phyloP scores from a whole-genome alignment of 1,140 invertebrate genomes.

The Phthorimaea operculella region DNA sequence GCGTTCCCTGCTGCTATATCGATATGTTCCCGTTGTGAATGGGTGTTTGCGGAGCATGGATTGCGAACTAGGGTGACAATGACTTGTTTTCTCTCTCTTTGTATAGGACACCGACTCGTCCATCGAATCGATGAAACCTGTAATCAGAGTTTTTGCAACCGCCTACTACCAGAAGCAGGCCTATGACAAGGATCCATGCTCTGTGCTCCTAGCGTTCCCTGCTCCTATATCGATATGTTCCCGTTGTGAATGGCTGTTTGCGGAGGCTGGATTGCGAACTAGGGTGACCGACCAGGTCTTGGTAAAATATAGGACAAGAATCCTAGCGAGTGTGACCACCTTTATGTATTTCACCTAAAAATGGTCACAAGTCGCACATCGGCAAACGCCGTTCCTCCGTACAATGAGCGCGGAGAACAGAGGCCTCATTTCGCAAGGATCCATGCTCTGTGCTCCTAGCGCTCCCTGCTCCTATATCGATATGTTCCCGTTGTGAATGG shows the following conservation, averaged over 20 bases:
- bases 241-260: conserved; percentile 35
- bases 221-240: conserved; percentile 40
- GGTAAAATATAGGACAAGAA: no score
- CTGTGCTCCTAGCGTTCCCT: conserved; percentile 9
- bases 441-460: conserved; percentile 13
- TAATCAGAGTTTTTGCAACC: no score
- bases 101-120: no score
- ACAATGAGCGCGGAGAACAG: conserved; percentile 35
- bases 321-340: no score
- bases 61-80: conserved; percentile 22
- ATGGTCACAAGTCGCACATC: no score
- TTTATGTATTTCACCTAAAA: no score
- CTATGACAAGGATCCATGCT: conserved; percentile 28
- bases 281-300: no score
- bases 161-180: no score
- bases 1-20: conserved; percentile 25
- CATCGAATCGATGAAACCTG: no score
- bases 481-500: conserved; percentile 35
- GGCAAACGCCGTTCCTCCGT: not conserved
- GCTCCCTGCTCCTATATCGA: conserved; percentile 30
- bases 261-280: conserved; percentile 33
- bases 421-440: conserved; percentile 38
- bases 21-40: conserved; percentile 39
- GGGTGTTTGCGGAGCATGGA: conserved; percentile 34
- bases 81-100: no score